Evolutionary conservation across 2,113 vertebrate genomes (phyloP), one percentile per base, ranked within the genome.

Genomic region (Pyxicephalus adspersus): DNA sequence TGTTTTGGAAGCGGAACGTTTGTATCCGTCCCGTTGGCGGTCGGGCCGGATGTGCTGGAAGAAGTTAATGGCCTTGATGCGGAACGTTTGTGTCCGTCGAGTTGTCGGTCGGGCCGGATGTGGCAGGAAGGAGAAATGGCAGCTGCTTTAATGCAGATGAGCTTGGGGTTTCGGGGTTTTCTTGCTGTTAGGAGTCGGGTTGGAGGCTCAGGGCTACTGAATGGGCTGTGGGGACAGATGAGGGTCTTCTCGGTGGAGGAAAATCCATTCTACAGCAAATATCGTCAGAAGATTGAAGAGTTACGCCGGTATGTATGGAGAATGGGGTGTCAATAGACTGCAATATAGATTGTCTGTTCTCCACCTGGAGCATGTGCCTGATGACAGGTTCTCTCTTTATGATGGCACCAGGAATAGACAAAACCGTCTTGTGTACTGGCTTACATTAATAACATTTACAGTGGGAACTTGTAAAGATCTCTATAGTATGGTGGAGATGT

Each of bases 181-280:
- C 85, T 95, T n/a, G 91, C 93, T 1, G 90, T 96, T 84, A 87
- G 95, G 29, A 90, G 91, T 67, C 87, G 93, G 0, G 88, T 92
- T 0, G 86, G 89, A 2, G 86, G 94, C 52, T 84, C 94, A 1
- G 85, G 91, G 5, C 90, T 94, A 3, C 94, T 96, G 0, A 96
- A 96, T 0, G 73, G 92, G 18, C 87, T 96, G 71, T 90, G 91
- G 0, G 89, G 93, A 1, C 83, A 84, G 3, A 89, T 95, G 65
- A 91, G 92, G 4, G 87, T 93, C 25, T 96, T 96, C 85, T 93
- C 94, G 0, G 58, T 96, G 80, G 94, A 95, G 76, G 90, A 93
- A 25, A 99, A 98, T 57, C 96, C 95, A 2, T 97, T 89, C 86
- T 98, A 91, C 81, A 88, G 50, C 83, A 96, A 96, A 83, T 98